A percentile compares a stretch with the other conserved stretches of the same genome.
phyloP scores from a whole-genome alignment of 1,140 invertebrate genomes.

The Elymnias hypermnestra region DNA sequence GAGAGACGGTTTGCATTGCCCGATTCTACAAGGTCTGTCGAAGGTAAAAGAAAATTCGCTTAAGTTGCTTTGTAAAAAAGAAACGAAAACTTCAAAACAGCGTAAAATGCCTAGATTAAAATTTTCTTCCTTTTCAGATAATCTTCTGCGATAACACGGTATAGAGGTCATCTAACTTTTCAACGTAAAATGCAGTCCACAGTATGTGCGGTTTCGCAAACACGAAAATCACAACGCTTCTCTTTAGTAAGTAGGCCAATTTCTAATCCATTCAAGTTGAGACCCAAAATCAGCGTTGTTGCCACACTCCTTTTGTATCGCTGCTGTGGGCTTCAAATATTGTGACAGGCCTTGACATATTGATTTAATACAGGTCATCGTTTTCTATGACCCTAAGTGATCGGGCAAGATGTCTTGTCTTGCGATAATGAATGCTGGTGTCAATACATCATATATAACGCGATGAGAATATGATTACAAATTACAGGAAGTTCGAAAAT shows the following conservation, averaged over 20 bases:
- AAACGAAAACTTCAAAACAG: too few species aligned
- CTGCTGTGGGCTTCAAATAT: slow-evolving; percentile 3
- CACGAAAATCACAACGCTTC: slow-evolving; percentile 32
- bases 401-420: too few species aligned
- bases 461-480: too few species aligned
- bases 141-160: background rate
- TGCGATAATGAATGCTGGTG: too few species aligned
- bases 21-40: too few species aligned
- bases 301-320: slow-evolving; percentile 17
- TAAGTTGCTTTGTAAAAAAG: too few species aligned
- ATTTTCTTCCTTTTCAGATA: too few species aligned
- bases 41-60: too few species aligned
- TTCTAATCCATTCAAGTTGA: slow-evolving; percentile 52
- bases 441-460: too few species aligned
- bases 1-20: too few species aligned
- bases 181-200: slow-evolving; percentile 16
- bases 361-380: background rate
- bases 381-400: slow-evolving; percentile 1
- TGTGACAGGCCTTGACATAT: slow-evolving; percentile 10
- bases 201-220: slow-evolving; percentile 27
- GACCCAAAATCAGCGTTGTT: slow-evolving; percentile 32
- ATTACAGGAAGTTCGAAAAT: too few species aligned
- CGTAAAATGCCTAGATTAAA: too few species aligned
- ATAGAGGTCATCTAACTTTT: background rate
- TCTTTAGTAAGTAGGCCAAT: slow-evolving; percentile 49